Evolutionary conservation across 1,140 invertebrate genomes (phyloP), one percentile per base, ranked within the genome.

Genomic region (Meloidogyne exigua): DNA sequence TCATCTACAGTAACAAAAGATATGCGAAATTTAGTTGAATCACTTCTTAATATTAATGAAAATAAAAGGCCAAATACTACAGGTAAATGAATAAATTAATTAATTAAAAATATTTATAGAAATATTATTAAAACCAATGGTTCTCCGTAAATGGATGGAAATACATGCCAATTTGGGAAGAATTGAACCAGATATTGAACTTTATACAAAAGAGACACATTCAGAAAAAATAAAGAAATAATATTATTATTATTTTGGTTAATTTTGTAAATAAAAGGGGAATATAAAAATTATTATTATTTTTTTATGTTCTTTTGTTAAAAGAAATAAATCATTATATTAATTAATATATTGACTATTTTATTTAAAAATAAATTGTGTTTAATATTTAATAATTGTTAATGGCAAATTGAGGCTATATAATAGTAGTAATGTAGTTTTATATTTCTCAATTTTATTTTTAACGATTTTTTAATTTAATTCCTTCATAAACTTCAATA

Each of bases 71-170:
- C 76, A 25, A 67, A 23, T 23, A 79, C 78, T 26, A 71, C 49
- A 69, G 76, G 78, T 72, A 64, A 70, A 15, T 39, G n/a, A 68
- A 18, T 72, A 39, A n/a, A 32, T 32, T 32, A 32, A 32, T 32
- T 39, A 15, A 71, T 57, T 65, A 23, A 36, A 28, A 25, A 32
- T 23, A 39, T 26, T 39, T 67, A 39, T 69, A 79, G 78, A 79
- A 25, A 68, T 79, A 23, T 65, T 79, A 15, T 68, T 64, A n/a
- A 39, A 62, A 26, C 70, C 75, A 28, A 63, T 79, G 26, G 72
- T 79, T 25, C 25, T 79, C 5, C 75, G 68, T 32, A 79, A 79
- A 69, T 79, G 78, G 70, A 67, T 79, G 28, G 76, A 78, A 75
- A 44, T 79, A 15, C 78, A 79, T 65, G 42, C 49, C 12, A 72